A percentile compares a stretch with the other conserved stretches of the same genome.
phyloP scores from a whole-genome alignment of 2,888 invertebrate genomes.

The Eilema depressum region DNA sequence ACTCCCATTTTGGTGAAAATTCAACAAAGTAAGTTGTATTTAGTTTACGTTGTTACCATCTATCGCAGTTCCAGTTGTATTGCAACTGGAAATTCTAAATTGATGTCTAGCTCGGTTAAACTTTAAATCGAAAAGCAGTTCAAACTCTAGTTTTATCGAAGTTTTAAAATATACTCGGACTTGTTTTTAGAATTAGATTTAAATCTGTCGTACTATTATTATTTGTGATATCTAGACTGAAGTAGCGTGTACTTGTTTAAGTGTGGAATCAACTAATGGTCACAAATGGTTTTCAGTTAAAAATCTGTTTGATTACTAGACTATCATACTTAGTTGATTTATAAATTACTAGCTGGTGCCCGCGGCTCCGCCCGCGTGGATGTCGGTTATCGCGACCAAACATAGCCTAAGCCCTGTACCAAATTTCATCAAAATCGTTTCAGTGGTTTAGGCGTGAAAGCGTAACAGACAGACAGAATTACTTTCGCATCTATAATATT shows the following conservation, averaged over 20 bases:
- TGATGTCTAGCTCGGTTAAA: conserved; percentile 9
- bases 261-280: neutral
- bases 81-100: neutral
- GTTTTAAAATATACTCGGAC: neutral
- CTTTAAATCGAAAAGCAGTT: conserved; percentile 5
- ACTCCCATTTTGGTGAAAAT: neutral
- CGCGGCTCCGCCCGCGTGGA: no score
- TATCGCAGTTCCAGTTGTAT: neutral
- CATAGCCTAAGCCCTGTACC: no score
- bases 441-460: no score
- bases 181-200: neutral
- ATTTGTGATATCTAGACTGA: neutral
- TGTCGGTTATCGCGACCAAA: no score
- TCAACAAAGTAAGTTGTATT: neutral
- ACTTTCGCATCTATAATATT: no score
- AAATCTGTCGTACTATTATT: neutral
- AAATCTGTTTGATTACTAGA: neutral
- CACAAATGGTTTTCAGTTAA: neutral
- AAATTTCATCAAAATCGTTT: no score
- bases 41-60: neutral
- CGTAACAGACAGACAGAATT: no score
- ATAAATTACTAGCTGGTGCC: no score
- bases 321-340: no score
- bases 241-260: neutral
- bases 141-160: neutral